Evolutionary conservation across 2,113 vertebrate species (phyloP).

Genomic region (Eidolon helvum): DNA sequence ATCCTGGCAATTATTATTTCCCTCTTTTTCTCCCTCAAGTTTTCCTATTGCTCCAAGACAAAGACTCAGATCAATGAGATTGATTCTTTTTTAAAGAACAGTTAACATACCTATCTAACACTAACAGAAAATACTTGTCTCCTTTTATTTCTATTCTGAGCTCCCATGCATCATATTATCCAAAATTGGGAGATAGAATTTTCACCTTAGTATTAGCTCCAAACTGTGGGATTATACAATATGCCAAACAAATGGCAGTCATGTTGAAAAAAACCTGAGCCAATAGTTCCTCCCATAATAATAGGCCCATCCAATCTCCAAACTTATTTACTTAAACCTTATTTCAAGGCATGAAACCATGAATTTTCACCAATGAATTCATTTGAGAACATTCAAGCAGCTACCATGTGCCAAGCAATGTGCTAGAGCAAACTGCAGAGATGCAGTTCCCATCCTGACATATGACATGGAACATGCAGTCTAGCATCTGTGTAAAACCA

Average conservation of each 20-base stretch:
- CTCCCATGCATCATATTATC: not conserved
- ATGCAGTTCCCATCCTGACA: not conserved
- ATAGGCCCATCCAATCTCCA: not conserved
- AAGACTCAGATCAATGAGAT: not conserved
- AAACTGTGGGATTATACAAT: not conserved
- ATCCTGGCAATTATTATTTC: not conserved
- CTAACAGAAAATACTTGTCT: not conserved
- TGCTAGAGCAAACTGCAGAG: not conserved
- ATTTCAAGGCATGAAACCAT: not conserved
- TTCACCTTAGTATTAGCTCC: not conserved
- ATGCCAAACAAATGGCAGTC: not conserved
- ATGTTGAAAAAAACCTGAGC: not conserved
- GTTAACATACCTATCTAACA: not conserved
- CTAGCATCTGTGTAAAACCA: not conserved
- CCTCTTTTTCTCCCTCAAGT: not conserved
- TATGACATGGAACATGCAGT: accelerated
- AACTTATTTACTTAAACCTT: not conserved
- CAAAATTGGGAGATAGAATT: not conserved
- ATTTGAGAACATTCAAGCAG: not conserved
- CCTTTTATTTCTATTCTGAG: not conserved
- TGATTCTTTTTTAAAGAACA: not conserved
- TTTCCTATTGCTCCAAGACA: not conserved
- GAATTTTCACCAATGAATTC: not conserved
- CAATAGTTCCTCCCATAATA: not conserved
- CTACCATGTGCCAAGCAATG: not conserved